A percentile compares a stretch with the other conserved stretches of the same genome.
Conservation (phyloP, 37 sponge, comb jelly and placozoan genomes). For the Aplysina aerophoba region DNA sequence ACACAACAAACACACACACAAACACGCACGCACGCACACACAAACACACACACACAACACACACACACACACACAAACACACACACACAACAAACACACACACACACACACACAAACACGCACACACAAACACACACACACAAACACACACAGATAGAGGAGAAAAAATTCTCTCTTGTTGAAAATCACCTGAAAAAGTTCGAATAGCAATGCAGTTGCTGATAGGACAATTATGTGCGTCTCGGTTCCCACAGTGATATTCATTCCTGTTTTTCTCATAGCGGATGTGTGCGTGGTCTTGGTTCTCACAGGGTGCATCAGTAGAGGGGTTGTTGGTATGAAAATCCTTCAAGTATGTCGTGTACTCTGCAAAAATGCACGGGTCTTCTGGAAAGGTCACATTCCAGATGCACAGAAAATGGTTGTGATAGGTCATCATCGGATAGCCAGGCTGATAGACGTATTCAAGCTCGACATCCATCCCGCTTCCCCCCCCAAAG, state of each 20-base stretch:
- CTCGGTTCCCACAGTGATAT: not conserved
- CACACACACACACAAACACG: no score
- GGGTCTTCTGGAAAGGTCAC: not conserved
- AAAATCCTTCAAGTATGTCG: not conserved
- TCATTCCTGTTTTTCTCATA: not conserved
- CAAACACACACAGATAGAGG: no score
- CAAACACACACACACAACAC: no score
- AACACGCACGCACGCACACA: no score
- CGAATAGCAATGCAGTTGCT: not conserved
- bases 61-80: no score
- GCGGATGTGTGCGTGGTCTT: conserved; percentile 1
- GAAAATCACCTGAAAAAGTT: no score
- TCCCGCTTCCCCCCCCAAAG: not conserved
- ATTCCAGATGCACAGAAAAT: conserved; percentile 7
- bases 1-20: no score
- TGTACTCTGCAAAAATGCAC: not conserved
- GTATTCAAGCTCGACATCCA: not conserved
- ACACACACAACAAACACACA: no score
- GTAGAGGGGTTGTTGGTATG: not conserved
- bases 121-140: no score
- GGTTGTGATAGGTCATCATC: not conserved
- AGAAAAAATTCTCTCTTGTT: no score
- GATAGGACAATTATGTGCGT: not conserved
- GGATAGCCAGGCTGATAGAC: not conserved
- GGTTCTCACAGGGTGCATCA: not conserved